Percentiles rank a stretch among this genome's conserved stretches.
Evolutionary conservation across 2,113 vertebrate genomes (phyloP).

Genomic region (Haliaeetus leucogaster): DNA sequence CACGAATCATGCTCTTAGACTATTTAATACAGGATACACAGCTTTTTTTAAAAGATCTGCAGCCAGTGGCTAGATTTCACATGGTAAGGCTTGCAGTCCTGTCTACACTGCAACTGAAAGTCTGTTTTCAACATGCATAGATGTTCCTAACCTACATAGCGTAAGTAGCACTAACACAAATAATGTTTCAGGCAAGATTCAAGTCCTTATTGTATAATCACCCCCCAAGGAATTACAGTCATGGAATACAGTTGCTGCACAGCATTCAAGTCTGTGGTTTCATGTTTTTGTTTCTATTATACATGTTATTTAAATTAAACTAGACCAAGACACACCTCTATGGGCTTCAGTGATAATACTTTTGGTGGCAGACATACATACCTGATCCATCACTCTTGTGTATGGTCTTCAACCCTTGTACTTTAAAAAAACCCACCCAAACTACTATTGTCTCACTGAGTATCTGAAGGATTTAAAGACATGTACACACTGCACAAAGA

Average conservation of each 20-base stretch:
- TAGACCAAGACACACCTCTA: neutral
- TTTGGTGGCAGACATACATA: neutral
- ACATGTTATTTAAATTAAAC: neutral
- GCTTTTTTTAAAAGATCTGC: neutral
- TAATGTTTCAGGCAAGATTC: neutral
- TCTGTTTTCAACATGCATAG: neutral
- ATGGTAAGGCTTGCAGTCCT: neutral
- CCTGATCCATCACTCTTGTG: neutral
- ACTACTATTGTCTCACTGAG: neutral
- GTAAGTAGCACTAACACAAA: neutral
- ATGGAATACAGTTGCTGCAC: neutral
- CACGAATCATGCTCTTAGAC: neutral
- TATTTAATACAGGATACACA: neutral
- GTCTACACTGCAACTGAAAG: neutral
- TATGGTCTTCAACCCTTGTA: neutral
- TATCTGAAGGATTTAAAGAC: neutral
- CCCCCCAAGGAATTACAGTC: neutral
- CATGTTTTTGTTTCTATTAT: neutral
- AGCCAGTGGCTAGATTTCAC: neutral
- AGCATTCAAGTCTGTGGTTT: neutral
- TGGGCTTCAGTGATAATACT: neutral
- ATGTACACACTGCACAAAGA: neutral
- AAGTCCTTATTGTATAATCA: neutral
- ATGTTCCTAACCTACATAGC: neutral
- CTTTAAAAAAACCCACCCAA: accelerated